phyloP scores from a whole-genome alignment of 2,888 invertebrate genomes.

The Brenthis ino region DNA sequence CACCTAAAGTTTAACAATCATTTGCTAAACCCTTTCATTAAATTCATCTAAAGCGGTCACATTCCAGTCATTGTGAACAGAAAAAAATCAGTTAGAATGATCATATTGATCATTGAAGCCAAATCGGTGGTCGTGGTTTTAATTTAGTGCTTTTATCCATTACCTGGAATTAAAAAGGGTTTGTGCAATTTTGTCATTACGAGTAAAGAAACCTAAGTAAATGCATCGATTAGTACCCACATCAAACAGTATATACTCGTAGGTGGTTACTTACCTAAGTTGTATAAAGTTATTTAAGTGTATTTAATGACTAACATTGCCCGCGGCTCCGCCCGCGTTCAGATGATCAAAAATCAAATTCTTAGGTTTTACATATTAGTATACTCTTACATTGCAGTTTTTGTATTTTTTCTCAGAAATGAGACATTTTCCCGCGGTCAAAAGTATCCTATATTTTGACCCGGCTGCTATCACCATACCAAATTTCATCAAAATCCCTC shows the following conservation, averaged over 20 bases:
- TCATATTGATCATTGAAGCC: slow-evolving; percentile 19
- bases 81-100: slow-evolving; percentile 12
- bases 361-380: too few relatives aligned
- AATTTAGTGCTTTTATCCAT: slow-evolving; percentile 4
- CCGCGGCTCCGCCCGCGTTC: too few relatives aligned
- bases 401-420: too few relatives aligned
- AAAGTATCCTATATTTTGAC: too few relatives aligned
- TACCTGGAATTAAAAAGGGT: slow-evolving; percentile 14
- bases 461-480: too few relatives aligned
- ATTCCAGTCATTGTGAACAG: slow-evolving; percentile 44
- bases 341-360: too few relatives aligned
- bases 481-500: too few relatives aligned
- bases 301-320: too few relatives aligned
- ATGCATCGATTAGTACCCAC: neutral
- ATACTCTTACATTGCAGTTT: too few relatives aligned
- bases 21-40: slow-evolving; percentile 34
- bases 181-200: slow-evolving; percentile 5
- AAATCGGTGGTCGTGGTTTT: slow-evolving; percentile 8
- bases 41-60: slow-evolving; percentile 37
- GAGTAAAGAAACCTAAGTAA: slow-evolving; percentile 14
- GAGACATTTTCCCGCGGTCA: too few relatives aligned
- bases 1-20: slow-evolving; percentile 36
- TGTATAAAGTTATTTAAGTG: neutral
- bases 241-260: neutral
- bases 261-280: neutral